Base-by-base conservation (phyloP, 2,113 vertebrate species). In the Amblyornis subalaris region DNA sequence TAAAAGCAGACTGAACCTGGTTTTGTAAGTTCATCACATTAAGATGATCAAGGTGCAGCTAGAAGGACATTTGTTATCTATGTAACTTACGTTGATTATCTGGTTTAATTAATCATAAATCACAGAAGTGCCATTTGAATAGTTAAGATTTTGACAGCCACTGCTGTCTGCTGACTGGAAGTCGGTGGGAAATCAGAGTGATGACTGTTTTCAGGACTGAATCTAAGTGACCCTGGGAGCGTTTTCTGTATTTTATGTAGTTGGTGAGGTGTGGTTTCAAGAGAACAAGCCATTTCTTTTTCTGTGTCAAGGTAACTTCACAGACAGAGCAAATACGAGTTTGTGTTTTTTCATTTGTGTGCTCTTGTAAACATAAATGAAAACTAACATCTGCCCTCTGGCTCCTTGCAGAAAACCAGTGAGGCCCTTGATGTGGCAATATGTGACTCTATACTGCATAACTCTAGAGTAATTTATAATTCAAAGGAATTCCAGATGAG, bases 391-490 rank as follows among this genome's bases (percentile, higher is more conserved):
- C 66, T 89, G 85, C 53, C 51, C 45, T 85, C 74, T 94, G 90
- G 85, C 85, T 89, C 67, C 85, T 65, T 69, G 51, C 81, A 78
- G 89, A 94, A 94, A 84, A 55, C 58, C 60, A 86, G 31, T 66
- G 67, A 74, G 64, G 76, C 74, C 47, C 28, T 61, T 77, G 85
- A 33, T 86, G 65, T 81, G 70, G 47, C 89, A 76, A 28, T 48
- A 26, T 77, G 54, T 92, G 90, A 25, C 35, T 17, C 42, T 87
- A 4, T 90, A 55, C 78, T 88, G 45, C 28, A 3, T 79, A 92
- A 92, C 44, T 81, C 31, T 45, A 73, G 81, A 76, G 35, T 91
- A 85, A 95, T 72, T 78, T 91, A 33, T 91, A 87, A 64, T 74
- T 91, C 71, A 19, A 0, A 94, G 77, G 66, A 72, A 50, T 92